Conservation (phyloP, 23 tunicate species). For the Oikopleura vanhoeffeni region DNA sequence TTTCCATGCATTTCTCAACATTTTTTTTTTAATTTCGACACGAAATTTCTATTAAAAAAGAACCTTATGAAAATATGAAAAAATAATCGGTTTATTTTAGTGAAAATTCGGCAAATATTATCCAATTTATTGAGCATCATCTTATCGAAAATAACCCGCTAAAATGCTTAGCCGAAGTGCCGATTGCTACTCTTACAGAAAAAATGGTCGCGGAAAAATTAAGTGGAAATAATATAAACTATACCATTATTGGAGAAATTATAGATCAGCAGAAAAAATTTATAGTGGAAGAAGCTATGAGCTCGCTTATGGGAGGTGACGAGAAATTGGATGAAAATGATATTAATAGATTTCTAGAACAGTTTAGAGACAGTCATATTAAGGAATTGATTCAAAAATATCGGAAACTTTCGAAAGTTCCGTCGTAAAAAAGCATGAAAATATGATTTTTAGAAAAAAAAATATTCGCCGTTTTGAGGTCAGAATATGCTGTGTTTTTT, state of each 20-base stretch:
- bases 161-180: background rate
- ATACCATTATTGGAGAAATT: background rate
- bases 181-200: background rate
- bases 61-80: too few species aligned
- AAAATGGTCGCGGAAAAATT: background rate
- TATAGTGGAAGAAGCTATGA: background rate
- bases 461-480: too few species aligned
- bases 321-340: background rate
- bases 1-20: too few species aligned
- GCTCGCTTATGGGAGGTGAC: background rate
- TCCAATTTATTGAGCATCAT: background rate
- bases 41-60: too few species aligned
- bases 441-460: too few species aligned
- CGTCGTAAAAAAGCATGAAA: too few species aligned
- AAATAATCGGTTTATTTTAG: too few species aligned
- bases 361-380: background rate
- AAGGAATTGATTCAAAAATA: too few species aligned
- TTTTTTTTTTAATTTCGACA: too few species aligned
- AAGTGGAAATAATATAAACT: background rate
- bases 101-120: background rate
- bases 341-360: background rate
- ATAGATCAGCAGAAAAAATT: too few species aligned
- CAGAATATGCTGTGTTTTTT: too few species aligned
- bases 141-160: background rate
- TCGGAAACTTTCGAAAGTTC: too few species aligned